phyloP scores from a whole-genome alignment of 2,113 vertebrate genomes.

The Oryzias javanicus region DNA sequence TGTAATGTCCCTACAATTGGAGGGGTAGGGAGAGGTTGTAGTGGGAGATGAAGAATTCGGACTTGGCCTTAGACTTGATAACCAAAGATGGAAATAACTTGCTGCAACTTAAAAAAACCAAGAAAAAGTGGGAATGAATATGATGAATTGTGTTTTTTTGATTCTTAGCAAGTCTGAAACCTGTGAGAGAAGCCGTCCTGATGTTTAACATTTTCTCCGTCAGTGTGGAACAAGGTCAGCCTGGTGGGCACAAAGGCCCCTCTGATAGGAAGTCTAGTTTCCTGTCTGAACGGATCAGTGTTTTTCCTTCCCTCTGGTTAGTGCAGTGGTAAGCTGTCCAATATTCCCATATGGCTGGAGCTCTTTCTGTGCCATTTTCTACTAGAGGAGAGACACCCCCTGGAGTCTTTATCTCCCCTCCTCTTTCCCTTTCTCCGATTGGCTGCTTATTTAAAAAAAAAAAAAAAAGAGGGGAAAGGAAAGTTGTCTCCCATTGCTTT shows the following conservation, averaged over 20 bases:
- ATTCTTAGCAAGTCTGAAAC: not conserved
- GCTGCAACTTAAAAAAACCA: too few species aligned
- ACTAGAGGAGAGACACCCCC: constrained; percentile 29
- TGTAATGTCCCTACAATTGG: too few species aligned
- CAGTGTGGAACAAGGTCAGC: constrained; percentile 49
- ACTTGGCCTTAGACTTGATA: too few species aligned
- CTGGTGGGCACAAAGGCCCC: constrained; percentile 10
- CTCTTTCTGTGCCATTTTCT: constrained; percentile 47
- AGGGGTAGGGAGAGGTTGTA: too few species aligned
- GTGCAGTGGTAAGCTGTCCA: constrained; percentile 47
- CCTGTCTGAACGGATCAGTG: constrained; percentile 45
- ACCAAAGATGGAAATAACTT: too few species aligned
- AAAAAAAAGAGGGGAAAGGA: constrained; percentile 49
- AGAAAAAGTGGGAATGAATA: not conserved
- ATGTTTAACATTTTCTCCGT: constrained; percentile 21
- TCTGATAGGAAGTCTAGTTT: constrained; percentile 43
- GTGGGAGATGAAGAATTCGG: too few species aligned
- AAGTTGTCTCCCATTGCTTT: constrained; percentile 48
- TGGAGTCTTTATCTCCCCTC: constrained; percentile 30
- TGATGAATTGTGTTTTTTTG: too few species aligned
- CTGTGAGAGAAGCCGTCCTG: constrained; percentile 3
- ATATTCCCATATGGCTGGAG: constrained; percentile 57
- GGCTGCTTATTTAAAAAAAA: constrained; percentile 49
- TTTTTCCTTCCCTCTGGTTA: constrained; percentile 33
- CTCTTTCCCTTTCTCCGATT: constrained; percentile 35